Evolutionary conservation across 2,113 vertebrate species (phyloP), one percentile per base, ranked within the genome.

Genomic region (Ptychochromis oligacanthus): DNA sequence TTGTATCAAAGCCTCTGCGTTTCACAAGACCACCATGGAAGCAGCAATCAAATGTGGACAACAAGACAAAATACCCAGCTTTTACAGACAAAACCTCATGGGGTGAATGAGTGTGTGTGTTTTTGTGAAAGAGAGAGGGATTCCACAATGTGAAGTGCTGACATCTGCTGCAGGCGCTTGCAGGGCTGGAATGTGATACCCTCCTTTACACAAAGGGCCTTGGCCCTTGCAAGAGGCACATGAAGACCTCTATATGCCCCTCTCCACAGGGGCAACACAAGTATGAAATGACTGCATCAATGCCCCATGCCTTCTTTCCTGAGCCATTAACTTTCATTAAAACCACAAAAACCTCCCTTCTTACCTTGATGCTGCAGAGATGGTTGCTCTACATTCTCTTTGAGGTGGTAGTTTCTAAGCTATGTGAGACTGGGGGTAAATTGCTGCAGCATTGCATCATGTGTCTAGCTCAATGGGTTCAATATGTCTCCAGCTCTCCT

Each of bases 101-200:
- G 78, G 83, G 84, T 77, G 85, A 86, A 55, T 52, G 79, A 65
- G 82, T 86, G 83, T 86, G 83, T 61, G 57, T 72, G 65, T 55
- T 75, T 67, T 18, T 76, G 55, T 75, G 55, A 55, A 62, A 78
- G 59, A 84, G 80, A 90, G 82, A 85, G 90, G 88, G 93, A 94
- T 93, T 95, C 94, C 93, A 87, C 93, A 89, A 72, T 88, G 88
- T 90, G 92, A 94, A 94, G 96, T 95, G 95, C 91, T 96, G 95
- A 96, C 95, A 96, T 95, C 93, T 95, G 95, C 94, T 95, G 91
- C 93, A 93, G 93, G 93, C 89, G 90, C 93, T 93, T 58, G 87
- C 91, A 85, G 90, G 88, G 93, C 54, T 96, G 95, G 95, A 96
- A 96, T 94, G 94, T 93, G 95, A 96, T 95, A 94, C 93, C 91